Conservation (phyloP, 2,888 invertebrate species). For the Rhagonycha fulva region DNA sequence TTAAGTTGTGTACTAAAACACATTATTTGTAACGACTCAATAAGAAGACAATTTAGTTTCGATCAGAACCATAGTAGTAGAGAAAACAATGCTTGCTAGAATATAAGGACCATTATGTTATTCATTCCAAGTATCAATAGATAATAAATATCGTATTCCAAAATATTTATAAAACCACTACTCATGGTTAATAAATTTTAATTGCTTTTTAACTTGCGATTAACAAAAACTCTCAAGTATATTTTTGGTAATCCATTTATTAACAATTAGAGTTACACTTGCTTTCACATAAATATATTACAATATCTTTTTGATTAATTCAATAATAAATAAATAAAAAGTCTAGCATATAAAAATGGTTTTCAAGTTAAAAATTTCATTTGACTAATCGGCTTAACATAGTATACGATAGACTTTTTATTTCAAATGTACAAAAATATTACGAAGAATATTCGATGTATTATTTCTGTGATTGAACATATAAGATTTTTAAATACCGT, state of each 20-base stretch:
- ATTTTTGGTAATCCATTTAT: constrained; percentile 38
- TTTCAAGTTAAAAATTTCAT: neutral
- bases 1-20: constrained; percentile 20
- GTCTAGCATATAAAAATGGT: neutral
- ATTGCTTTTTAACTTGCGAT: neutral
- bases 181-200: too few relatives aligned
- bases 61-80: constrained; percentile 13
- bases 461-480: constrained; percentile 3
- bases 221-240: neutral
- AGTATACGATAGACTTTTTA: constrained; percentile 6
- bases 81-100: neutral
- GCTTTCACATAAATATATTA: constrained; percentile 25
- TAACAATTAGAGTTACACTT: constrained; percentile 38
- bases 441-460: constrained; percentile 28
- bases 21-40: constrained; percentile 20
- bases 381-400: neutral
- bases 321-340: constrained; percentile 9
- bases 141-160: neutral
- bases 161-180: too few relatives aligned
- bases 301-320: constrained; percentile 18
- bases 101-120: neutral
- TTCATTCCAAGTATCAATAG: neutral
- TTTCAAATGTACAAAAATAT: constrained; percentile 24
- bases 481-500: neutral
- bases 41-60: constrained; percentile 24